Conservation (phyloP, 2,797 vertebrate species). For the Enteromius fasciolatus region DNA sequence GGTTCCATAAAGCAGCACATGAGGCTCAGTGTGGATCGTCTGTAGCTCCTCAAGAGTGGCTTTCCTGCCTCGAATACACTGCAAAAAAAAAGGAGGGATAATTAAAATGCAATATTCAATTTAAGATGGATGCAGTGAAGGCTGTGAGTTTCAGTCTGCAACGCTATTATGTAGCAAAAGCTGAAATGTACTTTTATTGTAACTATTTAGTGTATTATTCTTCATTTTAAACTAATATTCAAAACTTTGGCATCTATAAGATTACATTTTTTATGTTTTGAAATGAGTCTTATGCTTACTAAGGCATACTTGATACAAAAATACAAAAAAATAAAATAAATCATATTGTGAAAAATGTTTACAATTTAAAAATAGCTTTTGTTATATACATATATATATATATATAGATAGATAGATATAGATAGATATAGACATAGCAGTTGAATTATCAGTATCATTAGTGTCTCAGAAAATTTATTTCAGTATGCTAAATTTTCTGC, state of each 20-base stretch:
- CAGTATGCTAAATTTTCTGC: too few relatives aligned
- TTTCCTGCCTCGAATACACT: conserved; percentile 95
- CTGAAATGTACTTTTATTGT: neutral
- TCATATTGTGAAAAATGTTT: neutral
- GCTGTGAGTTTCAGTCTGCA: neutral
- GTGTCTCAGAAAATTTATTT: too few relatives aligned
- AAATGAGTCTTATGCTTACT: neutral
- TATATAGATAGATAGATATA: too few relatives aligned
- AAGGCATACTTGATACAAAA: neutral
- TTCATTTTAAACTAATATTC: neutral
- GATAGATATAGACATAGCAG: too few relatives aligned
- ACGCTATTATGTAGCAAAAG: neutral
- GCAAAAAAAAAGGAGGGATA: neutral
- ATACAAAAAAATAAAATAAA: neutral
- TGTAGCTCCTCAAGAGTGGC: conserved; percentile 94
- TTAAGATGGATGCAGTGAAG: neutral
- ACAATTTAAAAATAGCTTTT: too few relatives aligned
- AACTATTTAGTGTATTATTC: neutral
- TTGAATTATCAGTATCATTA: too few relatives aligned
- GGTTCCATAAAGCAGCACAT: conserved; percentile 92
- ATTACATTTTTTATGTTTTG: neutral
- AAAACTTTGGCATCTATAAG: neutral
- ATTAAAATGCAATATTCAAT: neutral
- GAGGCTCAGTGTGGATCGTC: conserved; percentile 92
- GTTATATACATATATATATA: too few relatives aligned